A percentile compares a stretch with the other conserved stretches of the same genome.
phyloP scores from a whole-genome alignment of 1,140 invertebrate genomes.

The Pomacea maculata region DNA sequence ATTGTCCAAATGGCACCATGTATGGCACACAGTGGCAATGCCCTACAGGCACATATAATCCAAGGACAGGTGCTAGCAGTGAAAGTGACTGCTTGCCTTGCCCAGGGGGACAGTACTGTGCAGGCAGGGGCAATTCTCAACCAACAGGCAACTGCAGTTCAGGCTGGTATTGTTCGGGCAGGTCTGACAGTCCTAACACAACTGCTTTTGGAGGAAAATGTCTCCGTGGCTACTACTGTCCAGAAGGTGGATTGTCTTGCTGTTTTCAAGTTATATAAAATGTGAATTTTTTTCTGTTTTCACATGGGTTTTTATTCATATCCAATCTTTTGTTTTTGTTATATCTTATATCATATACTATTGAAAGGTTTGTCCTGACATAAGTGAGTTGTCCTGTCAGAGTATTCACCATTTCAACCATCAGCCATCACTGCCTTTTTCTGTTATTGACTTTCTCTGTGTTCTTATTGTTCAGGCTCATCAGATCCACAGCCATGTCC shows the following conservation, averaged over 20 bases:
- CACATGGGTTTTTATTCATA: neutral
- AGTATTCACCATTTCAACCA: neutral
- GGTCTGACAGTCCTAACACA: constrained; percentile 50
- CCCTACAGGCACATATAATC: constrained; percentile 55
- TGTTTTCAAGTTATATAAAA: neutral
- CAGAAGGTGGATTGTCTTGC: constrained; percentile 40
- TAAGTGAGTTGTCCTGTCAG: too few species aligned
- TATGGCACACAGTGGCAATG: constrained; percentile 50
- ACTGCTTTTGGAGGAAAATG: constrained; percentile 55
- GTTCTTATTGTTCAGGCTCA: constrained; percentile 42
- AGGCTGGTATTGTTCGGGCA: constrained; percentile 59
- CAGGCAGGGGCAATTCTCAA: constrained; percentile 49
- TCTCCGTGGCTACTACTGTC: constrained; percentile 57
- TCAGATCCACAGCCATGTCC: constrained; percentile 51
- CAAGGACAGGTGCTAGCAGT: constrained; percentile 33
- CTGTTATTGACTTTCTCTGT: neutral
- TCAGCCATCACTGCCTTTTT: too few species aligned
- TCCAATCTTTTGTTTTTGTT: too few species aligned
- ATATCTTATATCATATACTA: too few species aligned
- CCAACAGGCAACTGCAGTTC: constrained; percentile 58
- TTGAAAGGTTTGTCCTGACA: too few species aligned
- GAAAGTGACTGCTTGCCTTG: constrained; percentile 47
- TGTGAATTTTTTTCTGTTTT: neutral
- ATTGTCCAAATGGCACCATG: constrained; percentile 57
- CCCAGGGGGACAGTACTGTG: constrained; percentile 58